phyloP scores from a whole-genome alignment of 2,113 vertebrate genomes.

The Hemiscyllium ocellatum region DNA sequence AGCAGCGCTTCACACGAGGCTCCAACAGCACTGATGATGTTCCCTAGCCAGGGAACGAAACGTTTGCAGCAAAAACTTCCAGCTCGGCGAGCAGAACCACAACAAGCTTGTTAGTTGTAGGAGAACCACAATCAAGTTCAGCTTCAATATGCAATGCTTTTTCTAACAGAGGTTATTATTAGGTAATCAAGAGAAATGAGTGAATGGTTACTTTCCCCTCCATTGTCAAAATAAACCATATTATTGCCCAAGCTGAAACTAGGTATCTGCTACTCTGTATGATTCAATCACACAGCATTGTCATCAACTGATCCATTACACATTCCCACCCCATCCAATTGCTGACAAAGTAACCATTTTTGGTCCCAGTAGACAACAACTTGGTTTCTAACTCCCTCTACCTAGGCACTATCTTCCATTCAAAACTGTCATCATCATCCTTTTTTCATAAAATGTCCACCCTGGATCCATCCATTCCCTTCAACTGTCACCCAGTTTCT shows the following conservation, averaged over 20 bases:
- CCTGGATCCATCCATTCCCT: background rate
- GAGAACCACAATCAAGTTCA: background rate
- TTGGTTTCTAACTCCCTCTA: background rate
- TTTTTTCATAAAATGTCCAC: background rate
- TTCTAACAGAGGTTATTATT: background rate
- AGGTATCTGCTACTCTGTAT: background rate
- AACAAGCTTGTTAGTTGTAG: background rate
- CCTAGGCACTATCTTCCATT: background rate
- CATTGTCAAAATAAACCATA: background rate
- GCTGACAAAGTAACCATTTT: background rate
- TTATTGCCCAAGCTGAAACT: background rate
- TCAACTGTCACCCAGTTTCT: background rate
- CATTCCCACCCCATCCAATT: background rate
- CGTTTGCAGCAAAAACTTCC: no score
- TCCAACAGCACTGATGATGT: no score
- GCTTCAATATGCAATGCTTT: background rate
- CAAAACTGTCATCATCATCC: background rate
- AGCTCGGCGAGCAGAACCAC: no score
- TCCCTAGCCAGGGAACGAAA: no score
- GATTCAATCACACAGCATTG: background rate
- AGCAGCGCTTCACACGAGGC: no score
- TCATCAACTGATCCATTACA: background rate
- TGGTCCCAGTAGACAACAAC: background rate
- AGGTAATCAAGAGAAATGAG: background rate
- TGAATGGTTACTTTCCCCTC: background rate